Evolutionary conservation across 1,140 invertebrate species (phyloP), one percentile per base, ranked within the genome.

Genomic region (Dufourea novaeangliae): DNA sequence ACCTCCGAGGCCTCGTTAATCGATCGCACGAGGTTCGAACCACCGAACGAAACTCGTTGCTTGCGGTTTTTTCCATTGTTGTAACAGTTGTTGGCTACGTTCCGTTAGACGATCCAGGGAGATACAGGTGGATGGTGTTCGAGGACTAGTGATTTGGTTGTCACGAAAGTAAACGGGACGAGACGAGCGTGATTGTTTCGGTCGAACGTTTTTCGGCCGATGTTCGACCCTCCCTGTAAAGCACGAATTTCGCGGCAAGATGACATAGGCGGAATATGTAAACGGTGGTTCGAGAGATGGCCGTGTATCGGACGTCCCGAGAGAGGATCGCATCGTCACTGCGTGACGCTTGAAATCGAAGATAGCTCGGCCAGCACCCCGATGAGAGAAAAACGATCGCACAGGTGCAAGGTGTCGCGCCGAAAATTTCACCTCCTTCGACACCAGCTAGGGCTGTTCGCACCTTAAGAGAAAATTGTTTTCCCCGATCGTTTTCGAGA

Each of bases 351-450:
- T 83, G 70, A 57, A 56, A 78, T 32, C 75, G 44, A 56, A 63
- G 74, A 85, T 81, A 66, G 78, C 63, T 63, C 46, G 44, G 61
- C 52, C 25, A 61, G 76, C 69, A 70, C 76, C 86, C 82, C 59
- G 78, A 54, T 22, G 86, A 68, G 75, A 86, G 83, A 86, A 80
- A 86, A 86, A 85, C 81, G 83, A 86, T 85, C 71, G 56, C 56
- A 63, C 67, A 82, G 83, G 80, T 84, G 82, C 67, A 71, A 85
- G 59, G 61, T 39, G 32, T 64, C 57, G 50, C 56, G 74, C 66
- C 64, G 78, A 75, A 83, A 79, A 83, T 82, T 73, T 66, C 71
- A 61, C 71, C 71, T 80, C 46, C 57, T 41, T 75, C 32, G n/a
- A 41, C 27, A 0, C 4, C n/a, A 6, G n/a, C 20, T n/a, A n/a